Percentiles rank a stretch among this genome's conserved stretches.
Conservation (phyloP, 2,113 vertebrate genomes). For the Misgurnus mizolepis region DNA sequence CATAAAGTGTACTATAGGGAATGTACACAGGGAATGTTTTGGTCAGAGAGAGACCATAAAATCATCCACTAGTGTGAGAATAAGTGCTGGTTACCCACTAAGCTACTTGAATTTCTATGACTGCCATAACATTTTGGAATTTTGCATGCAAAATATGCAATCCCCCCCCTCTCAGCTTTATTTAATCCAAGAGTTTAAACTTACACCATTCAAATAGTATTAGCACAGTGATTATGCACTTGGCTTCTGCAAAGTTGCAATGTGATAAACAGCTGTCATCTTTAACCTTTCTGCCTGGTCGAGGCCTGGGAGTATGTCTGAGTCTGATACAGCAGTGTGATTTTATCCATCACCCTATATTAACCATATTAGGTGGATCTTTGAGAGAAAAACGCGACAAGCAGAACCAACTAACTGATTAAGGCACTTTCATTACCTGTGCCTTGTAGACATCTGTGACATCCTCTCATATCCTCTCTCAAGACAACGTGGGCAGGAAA, state of each 20-base stretch:
- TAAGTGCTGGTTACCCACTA: constrained; percentile 62
- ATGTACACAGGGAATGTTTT: neutral
- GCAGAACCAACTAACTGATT: constrained; percentile 74
- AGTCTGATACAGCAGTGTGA: constrained; percentile 70
- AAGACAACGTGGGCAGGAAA: constrained; percentile 68
- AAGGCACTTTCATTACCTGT: constrained; percentile 75
- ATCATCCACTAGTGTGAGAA: constrained; percentile 5
- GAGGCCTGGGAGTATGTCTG: constrained; percentile 71
- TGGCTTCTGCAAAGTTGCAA: constrained; percentile 59
- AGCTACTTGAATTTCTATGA: constrained; percentile 54
- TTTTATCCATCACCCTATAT: constrained; percentile 68
- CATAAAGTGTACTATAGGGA: neutral
- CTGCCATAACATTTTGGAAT: constrained; percentile 64
- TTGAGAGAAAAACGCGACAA: constrained; percentile 75
- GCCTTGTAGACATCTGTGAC: constrained; percentile 71
- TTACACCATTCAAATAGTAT: constrained; percentile 73
- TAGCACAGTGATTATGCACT: constrained; percentile 72
- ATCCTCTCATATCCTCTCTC: constrained; percentile 56
- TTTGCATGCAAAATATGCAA: constrained; percentile 69
- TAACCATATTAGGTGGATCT: constrained; percentile 73
- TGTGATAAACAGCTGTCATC: constrained; percentile 72
- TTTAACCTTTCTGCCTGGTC: constrained; percentile 67
- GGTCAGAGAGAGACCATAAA: constrained; percentile 32
- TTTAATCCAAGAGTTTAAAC: constrained; percentile 77
- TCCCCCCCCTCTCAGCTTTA: constrained; percentile 66